Evolutionary conservation across 2,113 vertebrate species (phyloP).

Genomic region (Pseudorectes ferrugineus): DNA sequence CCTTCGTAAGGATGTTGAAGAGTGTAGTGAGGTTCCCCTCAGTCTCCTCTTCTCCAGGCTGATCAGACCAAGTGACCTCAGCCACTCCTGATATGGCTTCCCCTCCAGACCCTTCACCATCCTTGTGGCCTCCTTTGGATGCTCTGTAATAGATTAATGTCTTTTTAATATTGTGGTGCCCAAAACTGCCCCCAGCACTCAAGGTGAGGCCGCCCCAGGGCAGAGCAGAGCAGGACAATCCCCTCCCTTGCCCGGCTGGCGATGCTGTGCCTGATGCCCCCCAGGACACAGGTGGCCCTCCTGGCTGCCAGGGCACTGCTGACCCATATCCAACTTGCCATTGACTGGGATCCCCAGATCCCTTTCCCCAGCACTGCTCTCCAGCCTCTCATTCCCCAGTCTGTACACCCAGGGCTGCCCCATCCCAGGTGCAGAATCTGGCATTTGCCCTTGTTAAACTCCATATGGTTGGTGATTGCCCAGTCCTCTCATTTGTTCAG

Average conservation of each 20-base stretch:
- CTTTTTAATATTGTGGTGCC: rapidly evolving
- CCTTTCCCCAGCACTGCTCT: not conserved
- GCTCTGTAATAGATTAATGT: rapidly evolving
- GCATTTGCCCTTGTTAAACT: not conserved
- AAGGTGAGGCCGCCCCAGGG: not conserved
- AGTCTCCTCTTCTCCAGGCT: not conserved
- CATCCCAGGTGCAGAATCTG: not conserved
- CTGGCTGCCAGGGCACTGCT: not conserved
- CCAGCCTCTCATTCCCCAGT: not conserved
- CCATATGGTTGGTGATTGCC: not conserved
- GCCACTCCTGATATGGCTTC: rapidly evolving
- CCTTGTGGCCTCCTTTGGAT: not conserved
- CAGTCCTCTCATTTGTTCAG: not conserved
- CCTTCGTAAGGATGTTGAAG: not conserved
- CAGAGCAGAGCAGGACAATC: not conserved
- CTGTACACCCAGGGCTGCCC: not conserved
- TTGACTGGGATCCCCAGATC: not conserved
- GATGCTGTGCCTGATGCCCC: not conserved
- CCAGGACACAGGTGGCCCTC: not conserved
- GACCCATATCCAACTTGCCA: not conserved
- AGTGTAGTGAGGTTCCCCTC: not conserved
- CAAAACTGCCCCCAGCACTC: not conserved
- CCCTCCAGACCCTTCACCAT: not conserved
- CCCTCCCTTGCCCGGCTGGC: rapidly evolving
- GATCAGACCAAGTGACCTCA: not conserved